phyloP scores from a whole-genome alignment of 2,113 vertebrate genomes.

The Cebus imitator region DNA sequence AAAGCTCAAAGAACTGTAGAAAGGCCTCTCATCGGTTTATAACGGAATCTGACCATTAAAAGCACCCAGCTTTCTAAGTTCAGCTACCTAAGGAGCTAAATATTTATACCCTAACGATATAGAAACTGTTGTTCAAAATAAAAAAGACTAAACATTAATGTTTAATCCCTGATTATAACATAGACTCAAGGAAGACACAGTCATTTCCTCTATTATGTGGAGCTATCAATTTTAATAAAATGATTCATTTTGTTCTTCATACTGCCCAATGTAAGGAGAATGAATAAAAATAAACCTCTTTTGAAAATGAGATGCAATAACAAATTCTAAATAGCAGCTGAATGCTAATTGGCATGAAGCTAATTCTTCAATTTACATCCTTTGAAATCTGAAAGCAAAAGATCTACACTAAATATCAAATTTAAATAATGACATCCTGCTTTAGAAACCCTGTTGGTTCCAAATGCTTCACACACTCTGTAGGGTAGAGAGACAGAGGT shows the following conservation, averaged over 20 bases:
- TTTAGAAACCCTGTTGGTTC: not conserved
- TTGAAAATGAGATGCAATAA: conserved; percentile 47
- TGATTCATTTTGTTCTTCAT: conserved; percentile 35
- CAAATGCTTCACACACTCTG: not conserved
- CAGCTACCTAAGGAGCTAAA: not conserved
- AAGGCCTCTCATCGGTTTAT: not conserved
- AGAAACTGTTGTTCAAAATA: not conserved
- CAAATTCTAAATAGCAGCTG: conserved; percentile 65
- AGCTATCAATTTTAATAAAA: conserved; percentile 6
- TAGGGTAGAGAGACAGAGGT: not conserved
- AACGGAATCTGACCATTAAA: not conserved
- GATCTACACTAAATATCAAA: conserved; percentile 41
- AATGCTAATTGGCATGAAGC: conserved; percentile 46
- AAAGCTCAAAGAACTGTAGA: not conserved
- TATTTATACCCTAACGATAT: conserved; percentile 14
- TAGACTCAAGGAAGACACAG: not conserved
- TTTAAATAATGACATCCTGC: conserved; percentile 51
- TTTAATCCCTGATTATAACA: not conserved
- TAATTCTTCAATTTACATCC: conserved; percentile 58
- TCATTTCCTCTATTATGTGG: not conserved
- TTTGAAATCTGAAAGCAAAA: conserved; percentile 42
- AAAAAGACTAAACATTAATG: conserved; percentile 7
- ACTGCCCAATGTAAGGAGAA: conserved; percentile 6
- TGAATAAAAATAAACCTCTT: conserved; percentile 53
- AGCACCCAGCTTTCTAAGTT: not conserved